These are phyloP conservation scores for Eptesicus fuscus DNA, from an alignment of 2,113 vertebrate genomes.

Conservation along the genomic window DNA sequence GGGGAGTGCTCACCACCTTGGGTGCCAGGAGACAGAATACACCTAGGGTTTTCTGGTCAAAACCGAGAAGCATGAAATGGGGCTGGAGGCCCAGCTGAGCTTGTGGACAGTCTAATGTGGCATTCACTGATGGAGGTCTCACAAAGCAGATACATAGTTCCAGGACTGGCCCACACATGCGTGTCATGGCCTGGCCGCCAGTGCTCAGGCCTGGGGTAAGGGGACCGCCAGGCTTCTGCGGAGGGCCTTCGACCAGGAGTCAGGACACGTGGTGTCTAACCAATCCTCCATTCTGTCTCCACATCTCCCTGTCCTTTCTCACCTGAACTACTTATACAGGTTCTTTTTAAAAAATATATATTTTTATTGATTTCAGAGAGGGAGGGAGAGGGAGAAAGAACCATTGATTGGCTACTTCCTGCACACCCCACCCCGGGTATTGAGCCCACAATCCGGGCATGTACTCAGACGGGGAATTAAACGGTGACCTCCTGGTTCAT, in stretches of 20 bases:
- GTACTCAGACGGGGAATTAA: too few species aligned
- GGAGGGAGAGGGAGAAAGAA: too few species aligned
- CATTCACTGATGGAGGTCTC: too few species aligned
- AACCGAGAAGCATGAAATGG: background rate
- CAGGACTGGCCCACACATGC: accelerated
- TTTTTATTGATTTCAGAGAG: too few species aligned
- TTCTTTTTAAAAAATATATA: background rate
- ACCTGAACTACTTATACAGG: background rate
- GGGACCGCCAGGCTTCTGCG: background rate
- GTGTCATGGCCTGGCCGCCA: background rate
- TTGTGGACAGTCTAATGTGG: background rate
- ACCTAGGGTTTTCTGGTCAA: background rate
- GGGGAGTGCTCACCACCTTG: accelerated
- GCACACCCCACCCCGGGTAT: too few species aligned
- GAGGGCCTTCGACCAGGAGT: background rate
- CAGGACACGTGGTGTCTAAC: background rate
- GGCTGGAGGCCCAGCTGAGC: background rate
- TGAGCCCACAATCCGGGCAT: too few species aligned
- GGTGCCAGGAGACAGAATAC: background rate
- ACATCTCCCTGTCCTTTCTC: background rate
- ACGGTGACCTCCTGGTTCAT: too few species aligned
- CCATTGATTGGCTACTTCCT: too few species aligned
- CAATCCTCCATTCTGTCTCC: background rate
- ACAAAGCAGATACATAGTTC: background rate
- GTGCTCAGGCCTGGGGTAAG: background rate